A percentile compares a stretch with the other conserved stretches of the same genome.
These are phyloP conservation scores for Marasmarcha lunaedactyla DNA, from an alignment of 2,888 invertebrate species.

Conservation along the genomic window DNA sequence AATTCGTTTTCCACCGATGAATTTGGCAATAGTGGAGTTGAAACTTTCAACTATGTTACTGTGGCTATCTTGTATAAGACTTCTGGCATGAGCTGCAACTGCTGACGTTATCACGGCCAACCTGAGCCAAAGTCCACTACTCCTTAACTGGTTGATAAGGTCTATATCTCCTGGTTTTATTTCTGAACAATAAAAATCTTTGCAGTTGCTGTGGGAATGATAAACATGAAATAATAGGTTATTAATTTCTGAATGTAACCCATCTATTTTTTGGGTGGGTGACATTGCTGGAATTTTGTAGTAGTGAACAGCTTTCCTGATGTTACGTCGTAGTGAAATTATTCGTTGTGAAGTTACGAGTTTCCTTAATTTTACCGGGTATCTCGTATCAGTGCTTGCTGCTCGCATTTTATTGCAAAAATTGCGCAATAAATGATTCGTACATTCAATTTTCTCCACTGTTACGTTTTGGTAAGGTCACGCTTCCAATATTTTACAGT, in stretches of 20 bases:
- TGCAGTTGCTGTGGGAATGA: slow-evolving; percentile 1
- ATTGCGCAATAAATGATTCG: slow-evolving; percentile 10
- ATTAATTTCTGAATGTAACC: neutral
- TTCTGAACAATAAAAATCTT: slow-evolving; percentile 1
- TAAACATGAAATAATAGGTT: neutral
- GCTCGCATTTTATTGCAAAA: slow-evolving; percentile 8
- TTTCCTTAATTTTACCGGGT: neutral
- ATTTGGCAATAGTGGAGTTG: slow-evolving; percentile 1
- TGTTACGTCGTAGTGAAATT: neutral
- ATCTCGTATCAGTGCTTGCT: slow-evolving; percentile 3
- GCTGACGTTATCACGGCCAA: neutral
- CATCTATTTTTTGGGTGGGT: neutral
- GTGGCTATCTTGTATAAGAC: neutral
- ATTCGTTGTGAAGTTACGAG: neutral
- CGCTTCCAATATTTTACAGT: slow-evolving; percentile 8
- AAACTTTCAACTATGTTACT: slow-evolving; percentile 4
- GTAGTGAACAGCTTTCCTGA: neutral
- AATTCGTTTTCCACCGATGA: slow-evolving; percentile 2
- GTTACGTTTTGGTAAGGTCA: slow-evolving; percentile 8
- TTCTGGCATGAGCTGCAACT: slow-evolving; percentile 1
- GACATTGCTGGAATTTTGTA: neutral
- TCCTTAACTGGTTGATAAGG: slow-evolving; percentile 1
- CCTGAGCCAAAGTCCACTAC: slow-evolving; percentile 1
- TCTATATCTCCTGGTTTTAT: slow-evolving; percentile 2
- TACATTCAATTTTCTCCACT: slow-evolving; percentile 12